Evolutionary conservation across 2,113 vertebrate genomes (phyloP).

Genomic region (Piprites chloris): DNA sequence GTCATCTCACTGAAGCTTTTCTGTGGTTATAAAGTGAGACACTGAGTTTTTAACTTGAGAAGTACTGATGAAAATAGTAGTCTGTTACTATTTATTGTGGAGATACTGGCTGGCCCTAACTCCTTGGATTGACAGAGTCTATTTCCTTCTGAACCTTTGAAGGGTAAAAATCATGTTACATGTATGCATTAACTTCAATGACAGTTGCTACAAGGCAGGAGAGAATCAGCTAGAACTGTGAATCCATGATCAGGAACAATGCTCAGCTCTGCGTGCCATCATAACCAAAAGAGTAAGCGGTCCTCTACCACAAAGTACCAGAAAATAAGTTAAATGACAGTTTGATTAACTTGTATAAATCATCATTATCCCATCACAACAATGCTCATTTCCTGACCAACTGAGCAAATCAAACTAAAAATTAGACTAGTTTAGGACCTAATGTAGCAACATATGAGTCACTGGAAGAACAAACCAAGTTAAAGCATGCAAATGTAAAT

Average conservation of each 20-base stretch:
- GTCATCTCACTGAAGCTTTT: accelerated
- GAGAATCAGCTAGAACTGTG: not conserved
- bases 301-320: not conserved
- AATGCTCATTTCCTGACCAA: not conserved
- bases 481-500: not conserved
- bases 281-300: not conserved
- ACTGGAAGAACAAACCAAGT: not conserved
- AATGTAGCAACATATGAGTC: not conserved
- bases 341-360: not conserved
- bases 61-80: not conserved
- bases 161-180: not conserved
- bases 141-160: not conserved
- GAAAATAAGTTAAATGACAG: not conserved
- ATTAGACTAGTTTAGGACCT: not conserved
- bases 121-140: not conserved
- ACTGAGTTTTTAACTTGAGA: not conserved
- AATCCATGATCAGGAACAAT: not conserved
- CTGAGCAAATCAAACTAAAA: not conserved
- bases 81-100: not conserved
- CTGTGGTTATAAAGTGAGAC: not conserved
- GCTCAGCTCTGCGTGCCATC: not conserved
- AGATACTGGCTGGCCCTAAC: not conserved
- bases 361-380: not conserved
- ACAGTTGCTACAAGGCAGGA: not conserved
- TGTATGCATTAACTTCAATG: not conserved